Conservation (phyloP, 2,113 vertebrate species). For the Myocastor coypus region DNA sequence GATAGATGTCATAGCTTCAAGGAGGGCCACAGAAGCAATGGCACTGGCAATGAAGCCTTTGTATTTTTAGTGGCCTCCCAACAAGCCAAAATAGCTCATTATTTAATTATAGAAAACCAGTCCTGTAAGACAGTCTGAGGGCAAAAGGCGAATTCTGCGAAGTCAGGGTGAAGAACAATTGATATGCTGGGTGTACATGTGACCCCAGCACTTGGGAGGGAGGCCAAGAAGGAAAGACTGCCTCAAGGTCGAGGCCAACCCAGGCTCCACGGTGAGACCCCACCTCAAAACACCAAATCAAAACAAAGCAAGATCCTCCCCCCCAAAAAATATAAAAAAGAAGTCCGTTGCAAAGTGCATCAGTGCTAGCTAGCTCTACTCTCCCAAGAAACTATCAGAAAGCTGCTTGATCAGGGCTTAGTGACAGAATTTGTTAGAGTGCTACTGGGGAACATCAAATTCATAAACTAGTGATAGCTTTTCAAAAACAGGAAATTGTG, state of each 20-base stretch:
- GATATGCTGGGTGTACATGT: background rate
- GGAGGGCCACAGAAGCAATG: background rate
- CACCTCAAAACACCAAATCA: background rate
- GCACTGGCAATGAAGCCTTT: background rate
- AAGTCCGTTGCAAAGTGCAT: background rate
- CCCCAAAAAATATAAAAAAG: background rate
- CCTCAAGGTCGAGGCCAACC: background rate
- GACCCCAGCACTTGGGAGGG: background rate
- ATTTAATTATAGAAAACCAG: slow-evolving; percentile 27
- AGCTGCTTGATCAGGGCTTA: background rate
- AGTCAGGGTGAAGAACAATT: background rate
- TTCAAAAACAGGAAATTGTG: background rate
- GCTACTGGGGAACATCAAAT: background rate
- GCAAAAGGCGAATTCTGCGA: background rate
- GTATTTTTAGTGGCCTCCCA: background rate
- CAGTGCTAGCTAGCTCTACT: background rate
- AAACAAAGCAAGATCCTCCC: background rate
- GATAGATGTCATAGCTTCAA: background rate
- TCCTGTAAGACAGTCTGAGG: background rate
- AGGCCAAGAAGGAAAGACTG: background rate
- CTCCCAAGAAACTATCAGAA: background rate
- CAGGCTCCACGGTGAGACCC: background rate
- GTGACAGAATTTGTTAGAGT: background rate
- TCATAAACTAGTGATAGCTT: background rate
- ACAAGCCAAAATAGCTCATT: background rate